Evolutionary conservation across 2,113 vertebrate genomes (phyloP), one percentile per base, ranked within the genome.

Genomic region (Numenius arquata): DNA sequence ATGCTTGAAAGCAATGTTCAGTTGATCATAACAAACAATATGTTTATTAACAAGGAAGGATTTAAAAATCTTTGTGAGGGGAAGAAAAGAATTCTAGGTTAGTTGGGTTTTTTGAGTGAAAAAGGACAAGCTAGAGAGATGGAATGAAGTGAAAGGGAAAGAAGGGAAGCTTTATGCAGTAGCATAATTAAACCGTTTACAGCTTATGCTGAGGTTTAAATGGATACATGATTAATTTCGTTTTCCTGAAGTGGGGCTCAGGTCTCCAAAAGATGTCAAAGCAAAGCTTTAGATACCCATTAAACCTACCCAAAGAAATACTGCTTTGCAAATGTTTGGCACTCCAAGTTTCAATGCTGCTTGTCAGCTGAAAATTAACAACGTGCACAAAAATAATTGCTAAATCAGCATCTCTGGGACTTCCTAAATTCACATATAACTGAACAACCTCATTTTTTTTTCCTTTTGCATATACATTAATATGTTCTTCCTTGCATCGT

Each of bases 351-450:
- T 93, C 78, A 82, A 0, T 82, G 71, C 81, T 85, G 53, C 78
- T 70, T 88, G 89, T 96, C 93, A 95, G 87, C 81, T 88, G 71
- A 94, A 97, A 97, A 88, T 94, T 95, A 93, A 73, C 48, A 58
- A 29, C 4, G 0, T 61, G 52, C 25, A 56, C 53, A 74, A 63
- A 71, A 74, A 32, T 30, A 76, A 5, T 81, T 90, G 86, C 65
- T 71, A 81, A 67, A 67, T 95, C 86, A 93, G 76, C 89, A 71
- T 94, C 61, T 81, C 47, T 71, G 91, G 20, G 61, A 26, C 62
- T 91, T 94, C 56, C 38, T 78, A 63, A 84, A 88, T 61, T 66
- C 59, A 45, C 23, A 68, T 72, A 53, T 76, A 72, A 89, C 79
- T 8, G n/a, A 95, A 43, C 8, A 86, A 72, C 32, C 38, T 74